Conservation (phyloP, 2,113 vertebrate species). For the Elgaria multicarinata region DNA sequence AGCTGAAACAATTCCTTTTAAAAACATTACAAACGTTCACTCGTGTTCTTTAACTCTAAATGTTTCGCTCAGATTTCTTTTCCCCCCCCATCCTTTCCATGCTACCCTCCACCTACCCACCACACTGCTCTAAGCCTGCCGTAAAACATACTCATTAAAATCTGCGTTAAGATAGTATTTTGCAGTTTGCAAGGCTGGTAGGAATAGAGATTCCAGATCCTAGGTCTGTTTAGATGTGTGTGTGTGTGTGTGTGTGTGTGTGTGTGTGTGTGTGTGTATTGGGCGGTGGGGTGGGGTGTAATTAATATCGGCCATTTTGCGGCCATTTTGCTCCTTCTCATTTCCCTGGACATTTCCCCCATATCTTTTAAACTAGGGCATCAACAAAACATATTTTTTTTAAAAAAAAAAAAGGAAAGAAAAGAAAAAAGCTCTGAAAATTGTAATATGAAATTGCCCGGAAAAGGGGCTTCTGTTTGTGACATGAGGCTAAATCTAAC, state of each 20-base stretch:
- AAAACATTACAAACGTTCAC: conserved; percentile 64
- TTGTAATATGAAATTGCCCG: conserved; percentile 85
- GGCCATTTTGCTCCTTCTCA: background rate
- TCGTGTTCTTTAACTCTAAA: conserved; percentile 71
- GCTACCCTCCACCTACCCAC: background rate
- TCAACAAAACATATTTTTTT: conserved; percentile 68
- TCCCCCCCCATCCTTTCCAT: conserved; percentile 46
- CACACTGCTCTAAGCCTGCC: background rate
- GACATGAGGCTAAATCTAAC: conserved; percentile 84
- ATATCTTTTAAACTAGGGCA: conserved; percentile 79
- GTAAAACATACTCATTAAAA: conserved; percentile 65
- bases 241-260: too few species aligned
- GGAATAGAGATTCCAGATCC: background rate
- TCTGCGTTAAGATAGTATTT: conserved; percentile 49
- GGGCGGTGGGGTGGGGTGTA: too few species aligned
- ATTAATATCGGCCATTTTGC: background rate
- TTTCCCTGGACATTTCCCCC: conserved; percentile 34
- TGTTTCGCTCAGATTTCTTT: conserved; percentile 58
- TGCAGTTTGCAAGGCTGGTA: conserved; percentile 66
- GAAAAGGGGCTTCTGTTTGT: conserved; percentile 85
- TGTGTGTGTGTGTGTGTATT: too few species aligned
- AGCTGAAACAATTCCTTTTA: conserved; percentile 63
- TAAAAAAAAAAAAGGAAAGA: conserved; percentile 54
- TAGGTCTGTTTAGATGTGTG: background rate
- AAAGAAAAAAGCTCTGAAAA: conserved; percentile 49